Percentiles rank a stretch among this genome's conserved stretches.
phyloP scores from a whole-genome alignment of 2,797 vertebrate genomes.

The Scolopax rusticola region DNA sequence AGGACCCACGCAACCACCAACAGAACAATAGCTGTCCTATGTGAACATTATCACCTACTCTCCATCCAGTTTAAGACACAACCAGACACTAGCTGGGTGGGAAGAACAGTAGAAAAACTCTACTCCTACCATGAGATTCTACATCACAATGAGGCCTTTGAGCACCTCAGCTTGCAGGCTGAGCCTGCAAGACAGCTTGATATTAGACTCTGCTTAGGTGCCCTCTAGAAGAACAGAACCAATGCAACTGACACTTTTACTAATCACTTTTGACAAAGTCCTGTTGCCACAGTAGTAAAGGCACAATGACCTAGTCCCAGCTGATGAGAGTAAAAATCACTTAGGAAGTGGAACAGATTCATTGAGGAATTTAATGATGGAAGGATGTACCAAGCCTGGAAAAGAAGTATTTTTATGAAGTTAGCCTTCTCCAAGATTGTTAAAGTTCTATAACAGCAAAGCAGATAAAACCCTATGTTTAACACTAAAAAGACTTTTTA shows the following conservation, averaged over 20 bases:
- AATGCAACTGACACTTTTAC: not conserved
- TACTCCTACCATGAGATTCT: not conserved
- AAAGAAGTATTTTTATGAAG: not conserved
- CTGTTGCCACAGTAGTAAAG: not conserved
- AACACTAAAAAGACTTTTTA: not conserved
- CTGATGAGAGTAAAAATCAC: not conserved
- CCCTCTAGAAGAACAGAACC: not conserved
- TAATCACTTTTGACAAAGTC: not conserved
- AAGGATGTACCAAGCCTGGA: not conserved
- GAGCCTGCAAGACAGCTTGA: fast-evolving
- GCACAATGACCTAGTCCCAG: not conserved
- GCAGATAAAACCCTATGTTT: not conserved
- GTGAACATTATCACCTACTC: not conserved
- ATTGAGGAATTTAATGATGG: not conserved
- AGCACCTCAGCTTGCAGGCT: not conserved
- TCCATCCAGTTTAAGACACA: not conserved
- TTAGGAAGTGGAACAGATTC: not conserved
- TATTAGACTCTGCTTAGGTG: not conserved
- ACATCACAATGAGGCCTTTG: not conserved
- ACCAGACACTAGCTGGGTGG: not conserved
- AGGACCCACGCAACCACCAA: not conserved
- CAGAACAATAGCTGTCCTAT: not conserved
- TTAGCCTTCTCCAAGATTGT: not conserved
- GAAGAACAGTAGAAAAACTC: not conserved
- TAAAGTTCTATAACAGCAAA: not conserved